Conservation (phyloP, 2,797 vertebrate genomes). For the Salmo trutta region DNA sequence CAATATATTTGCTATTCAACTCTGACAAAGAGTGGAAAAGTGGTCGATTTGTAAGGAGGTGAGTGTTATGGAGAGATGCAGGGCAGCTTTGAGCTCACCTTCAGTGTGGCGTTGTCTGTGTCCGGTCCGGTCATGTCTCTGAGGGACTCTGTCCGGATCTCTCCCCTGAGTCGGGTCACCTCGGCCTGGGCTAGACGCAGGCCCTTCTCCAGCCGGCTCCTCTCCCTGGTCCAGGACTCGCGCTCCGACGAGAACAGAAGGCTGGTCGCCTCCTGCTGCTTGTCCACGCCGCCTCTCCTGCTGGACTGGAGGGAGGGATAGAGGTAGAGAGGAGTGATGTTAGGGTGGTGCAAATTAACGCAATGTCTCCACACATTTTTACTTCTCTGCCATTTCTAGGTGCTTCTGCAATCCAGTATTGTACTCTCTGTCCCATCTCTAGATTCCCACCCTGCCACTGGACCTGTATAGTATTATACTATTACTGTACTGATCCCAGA, state of each 20-base stretch:
- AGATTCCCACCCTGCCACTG: background rate
- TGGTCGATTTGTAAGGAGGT: background rate
- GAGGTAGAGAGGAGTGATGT: background rate
- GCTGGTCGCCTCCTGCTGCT: conserved; percentile 62
- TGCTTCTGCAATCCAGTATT: background rate
- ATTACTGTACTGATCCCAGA: too few relatives aligned
- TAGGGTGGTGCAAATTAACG: background rate
- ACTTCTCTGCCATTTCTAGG: background rate
- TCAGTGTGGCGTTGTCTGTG: conserved; percentile 84
- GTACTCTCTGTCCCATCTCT: background rate
- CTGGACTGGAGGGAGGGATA: conserved; percentile 48
- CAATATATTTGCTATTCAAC: too few relatives aligned
- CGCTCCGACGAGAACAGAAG: conserved; percentile 81
- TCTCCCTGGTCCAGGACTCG: conserved; percentile 87
- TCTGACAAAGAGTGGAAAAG: background rate
- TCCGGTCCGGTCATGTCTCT: conserved; percentile 80
- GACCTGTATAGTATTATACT: background rate
- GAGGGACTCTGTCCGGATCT: conserved; percentile 81
- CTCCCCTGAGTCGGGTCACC: conserved; percentile 80
- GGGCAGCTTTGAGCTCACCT: conserved; percentile 69
- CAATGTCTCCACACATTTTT: background rate
- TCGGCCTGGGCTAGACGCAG: conserved; percentile 84
- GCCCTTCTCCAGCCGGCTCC: conserved; percentile 79
- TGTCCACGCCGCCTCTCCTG: conserved; percentile 55
- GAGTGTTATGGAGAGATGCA: background rate